Evolutionary conservation across 1,140 invertebrate species (phyloP), one percentile per base, ranked within the genome.

Genomic region (Mactra quadrangularis): DNA sequence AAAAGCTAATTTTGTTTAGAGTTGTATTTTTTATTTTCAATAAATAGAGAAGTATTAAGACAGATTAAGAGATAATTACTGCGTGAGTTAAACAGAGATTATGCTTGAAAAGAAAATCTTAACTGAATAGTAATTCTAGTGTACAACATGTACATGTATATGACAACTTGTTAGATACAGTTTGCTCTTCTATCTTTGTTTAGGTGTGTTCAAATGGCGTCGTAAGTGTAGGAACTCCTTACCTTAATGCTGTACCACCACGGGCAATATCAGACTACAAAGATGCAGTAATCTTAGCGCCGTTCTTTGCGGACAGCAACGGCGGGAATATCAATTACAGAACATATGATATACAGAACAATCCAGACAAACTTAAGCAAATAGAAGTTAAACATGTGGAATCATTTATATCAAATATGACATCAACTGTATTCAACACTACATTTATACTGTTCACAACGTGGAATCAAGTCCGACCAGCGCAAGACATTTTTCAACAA

Each of bases 371-470:
- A 17, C 33, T 60, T 35, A 15, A 60, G n/a, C 31, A 35, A 3
- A 13, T n/a, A 1, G 57, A 60, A 15, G 29, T 60, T 4, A 15
- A 17, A 60, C 57, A 60, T 35, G 57, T 60, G 1, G 6, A 60
- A 27, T 2, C 29, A 15, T 3, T 60, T 27, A 19, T 60, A 15
- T 7, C 31, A 15, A 60, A 17, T 33, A 15, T 60, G 33, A 15
- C 6, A 6, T 17, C 15, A 9, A 15, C 17, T 33, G 33, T 17
- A 60, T 3, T 17, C 3, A 33, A 33, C 6, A 13, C 9, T 7
- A 31, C 57, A 22, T 60, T 60, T 35, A 60, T 60, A 15, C 13
- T 60, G 57, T 60, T 60, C 33, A 31, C 57, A 60, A 60, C 57
- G 33, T 60, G 57, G 57, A 3, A 60, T n/a, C 29, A 19, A 15